Percentiles rank a stretch among this genome's conserved stretches.
Evolutionary conservation across 2,113 vertebrate species (phyloP).

Genomic region (Tragelaphus buxtoni): DNA sequence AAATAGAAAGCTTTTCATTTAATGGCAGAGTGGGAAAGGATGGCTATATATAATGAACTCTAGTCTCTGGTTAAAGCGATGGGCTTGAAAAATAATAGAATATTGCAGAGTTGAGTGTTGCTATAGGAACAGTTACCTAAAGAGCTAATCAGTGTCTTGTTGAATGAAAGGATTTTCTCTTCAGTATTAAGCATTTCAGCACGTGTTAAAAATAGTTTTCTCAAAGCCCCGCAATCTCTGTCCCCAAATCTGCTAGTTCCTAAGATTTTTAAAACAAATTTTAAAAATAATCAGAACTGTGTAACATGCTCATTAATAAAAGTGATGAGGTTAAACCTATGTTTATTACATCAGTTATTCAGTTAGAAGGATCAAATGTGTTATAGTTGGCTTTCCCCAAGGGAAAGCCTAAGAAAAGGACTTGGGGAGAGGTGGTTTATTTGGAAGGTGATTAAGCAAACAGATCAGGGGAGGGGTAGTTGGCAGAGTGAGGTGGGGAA

Average conservation of each 20-base stretch:
- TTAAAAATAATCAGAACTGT: not conserved
- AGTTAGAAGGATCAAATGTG: not conserved
- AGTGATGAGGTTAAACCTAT: not conserved
- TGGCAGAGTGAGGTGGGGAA: not conserved
- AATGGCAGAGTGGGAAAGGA: not conserved
- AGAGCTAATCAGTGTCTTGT: constrained; percentile 53
- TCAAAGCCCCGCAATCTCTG: not conserved
- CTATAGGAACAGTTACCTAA: constrained; percentile 59
- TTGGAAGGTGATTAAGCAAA: not conserved
- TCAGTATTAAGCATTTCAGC: constrained; percentile 43
- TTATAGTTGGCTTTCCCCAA: not conserved
- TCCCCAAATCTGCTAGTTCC: not conserved
- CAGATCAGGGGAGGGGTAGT: not conserved
- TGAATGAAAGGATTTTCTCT: constrained; percentile 59
- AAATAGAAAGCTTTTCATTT: constrained; percentile 16
- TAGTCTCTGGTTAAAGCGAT: not conserved
- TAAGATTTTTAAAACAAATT: constrained; percentile 18
- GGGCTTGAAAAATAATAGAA: constrained; percentile 41
- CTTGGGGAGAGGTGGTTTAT: not conserved
- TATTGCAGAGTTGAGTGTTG: constrained; percentile 48
- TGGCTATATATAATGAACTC: constrained; percentile 17
- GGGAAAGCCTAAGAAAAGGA: not conserved
- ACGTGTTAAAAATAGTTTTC: constrained; percentile 48
- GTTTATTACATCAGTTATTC: not conserved
- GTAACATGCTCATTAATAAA: not conserved